These are phyloP conservation scores for Homalodisca vitripennis DNA, from an alignment of 1,140 invertebrate genomes.

Conservation along the genomic window DNA sequence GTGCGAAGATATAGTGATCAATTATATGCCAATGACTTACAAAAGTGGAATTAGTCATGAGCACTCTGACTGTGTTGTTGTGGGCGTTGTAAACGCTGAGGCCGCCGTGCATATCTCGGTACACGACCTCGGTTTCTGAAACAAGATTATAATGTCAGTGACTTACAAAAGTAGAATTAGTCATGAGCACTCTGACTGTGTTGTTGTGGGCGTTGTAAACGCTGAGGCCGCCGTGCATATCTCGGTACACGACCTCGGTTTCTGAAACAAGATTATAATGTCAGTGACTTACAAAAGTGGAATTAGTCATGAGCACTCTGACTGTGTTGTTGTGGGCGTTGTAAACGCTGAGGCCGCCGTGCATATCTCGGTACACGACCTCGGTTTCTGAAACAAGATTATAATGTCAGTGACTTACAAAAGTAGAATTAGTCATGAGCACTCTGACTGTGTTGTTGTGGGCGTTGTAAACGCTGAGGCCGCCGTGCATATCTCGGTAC, in stretches of 20 bases:
- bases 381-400: constrained; percentile 61
- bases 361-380: constrained; percentile 64
- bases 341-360: constrained; percentile 69
- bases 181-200: constrained; percentile 66
- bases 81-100: constrained; percentile 70
- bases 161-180: constrained; percentile 81
- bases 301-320: constrained; percentile 70
- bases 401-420: constrained; percentile 70
- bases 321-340: constrained; percentile 68
- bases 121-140: constrained; percentile 66
- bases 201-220: constrained; percentile 70
- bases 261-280: no score
- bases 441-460: constrained; percentile 63
- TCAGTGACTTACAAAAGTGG: constrained; percentile 72
- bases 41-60: constrained; percentile 78
- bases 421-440: constrained; percentile 75
- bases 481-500: constrained; percentile 66
- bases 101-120: constrained; percentile 66
- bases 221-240: constrained; percentile 67
- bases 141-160: no score
- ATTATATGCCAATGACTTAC: constrained; percentile 68
- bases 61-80: constrained; percentile 61
- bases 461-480: constrained; percentile 69
- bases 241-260: constrained; percentile 65
- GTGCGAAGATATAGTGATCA: no score